A percentile compares a stretch with the other conserved stretches of the same genome.
Conservation (phyloP, 2,888 invertebrate species). For the Drosophila testacea region DNA sequence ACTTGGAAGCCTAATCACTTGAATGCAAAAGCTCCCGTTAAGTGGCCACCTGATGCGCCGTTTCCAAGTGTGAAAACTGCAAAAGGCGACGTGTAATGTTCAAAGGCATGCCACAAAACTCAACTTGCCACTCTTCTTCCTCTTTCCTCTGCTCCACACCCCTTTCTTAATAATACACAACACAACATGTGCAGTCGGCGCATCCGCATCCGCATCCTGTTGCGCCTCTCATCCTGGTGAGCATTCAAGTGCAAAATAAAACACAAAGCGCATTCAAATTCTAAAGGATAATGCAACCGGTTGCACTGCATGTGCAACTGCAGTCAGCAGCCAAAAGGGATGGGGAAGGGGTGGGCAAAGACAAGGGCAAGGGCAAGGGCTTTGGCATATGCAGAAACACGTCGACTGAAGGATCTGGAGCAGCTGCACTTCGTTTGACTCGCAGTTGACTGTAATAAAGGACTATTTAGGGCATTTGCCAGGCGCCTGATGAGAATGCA, state of each 20-base stretch:
- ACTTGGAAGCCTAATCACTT: slow-evolving; percentile 48
- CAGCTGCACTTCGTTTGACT: slow-evolving; percentile 77
- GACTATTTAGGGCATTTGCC: slow-evolving; percentile 68
- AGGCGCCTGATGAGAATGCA: slow-evolving; percentile 57
- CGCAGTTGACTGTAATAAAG: slow-evolving; percentile 82
- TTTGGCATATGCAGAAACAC: slow-evolving; percentile 67
- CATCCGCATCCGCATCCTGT: slow-evolving; percentile 59
- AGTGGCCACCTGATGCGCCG: slow-evolving; percentile 65
- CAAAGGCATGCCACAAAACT: slow-evolving; percentile 19
- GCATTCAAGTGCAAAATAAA: slow-evolving; percentile 67
- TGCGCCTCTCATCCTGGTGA: slow-evolving; percentile 32
- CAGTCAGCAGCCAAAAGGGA: slow-evolving; percentile 24
- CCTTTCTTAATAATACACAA: background rate
- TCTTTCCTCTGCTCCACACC: background rate
- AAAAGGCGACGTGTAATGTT: slow-evolving; percentile 65
- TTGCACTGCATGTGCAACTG: slow-evolving; percentile 74
- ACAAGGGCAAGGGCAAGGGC: slow-evolving; percentile 8
- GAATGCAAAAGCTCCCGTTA: slow-evolving; percentile 24
- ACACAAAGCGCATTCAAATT: slow-evolving; percentile 64
- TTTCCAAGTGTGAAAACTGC: slow-evolving; percentile 76
- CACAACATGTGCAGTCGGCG: slow-evolving; percentile 41
- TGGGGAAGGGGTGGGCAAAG: slow-evolving; percentile 7
- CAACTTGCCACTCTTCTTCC: background rate
- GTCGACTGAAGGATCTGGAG: slow-evolving; percentile 10
- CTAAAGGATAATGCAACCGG: slow-evolving; percentile 76